Percentiles rank a stretch among this genome's conserved stretches.
These are phyloP conservation scores for Andrena marginata DNA, from an alignment of 2,888 invertebrate species.

Conservation along the genomic window DNA sequence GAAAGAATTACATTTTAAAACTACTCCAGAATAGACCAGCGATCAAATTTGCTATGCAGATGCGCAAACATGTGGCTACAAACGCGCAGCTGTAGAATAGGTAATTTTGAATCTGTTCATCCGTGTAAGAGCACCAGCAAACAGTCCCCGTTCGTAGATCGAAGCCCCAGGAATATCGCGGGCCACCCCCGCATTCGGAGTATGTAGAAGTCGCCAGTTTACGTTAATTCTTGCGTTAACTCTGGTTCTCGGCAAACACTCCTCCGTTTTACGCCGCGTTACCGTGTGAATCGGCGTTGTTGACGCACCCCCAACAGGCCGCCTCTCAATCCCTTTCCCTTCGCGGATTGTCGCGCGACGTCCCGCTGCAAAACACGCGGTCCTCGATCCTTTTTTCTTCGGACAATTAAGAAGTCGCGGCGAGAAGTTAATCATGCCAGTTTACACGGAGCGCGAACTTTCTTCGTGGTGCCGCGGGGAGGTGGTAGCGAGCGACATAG, in stretches of 20 bases:
- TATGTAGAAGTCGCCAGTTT: background rate
- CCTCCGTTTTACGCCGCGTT: constrained; percentile 9
- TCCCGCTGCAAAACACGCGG: constrained; percentile 34
- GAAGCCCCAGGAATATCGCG: too few species aligned
- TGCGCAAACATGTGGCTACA: too few species aligned
- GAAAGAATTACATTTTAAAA: too few species aligned
- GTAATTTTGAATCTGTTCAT: too few species aligned
- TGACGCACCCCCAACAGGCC: constrained; percentile 27
- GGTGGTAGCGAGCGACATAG: background rate
- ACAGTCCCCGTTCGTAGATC: too few species aligned
- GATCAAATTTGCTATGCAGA: too few species aligned
- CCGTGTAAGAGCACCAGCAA: too few species aligned
- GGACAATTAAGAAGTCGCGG: constrained; percentile 60
- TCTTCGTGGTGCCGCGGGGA: constrained; percentile 6
- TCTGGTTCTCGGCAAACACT: constrained; percentile 27
- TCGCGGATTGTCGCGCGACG: background rate
- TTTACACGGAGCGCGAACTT: constrained; percentile 55
- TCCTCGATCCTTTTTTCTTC: constrained; percentile 54
- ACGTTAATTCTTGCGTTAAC: constrained; percentile 10
- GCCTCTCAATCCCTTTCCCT: constrained; percentile 19
- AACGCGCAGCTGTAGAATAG: too few species aligned
- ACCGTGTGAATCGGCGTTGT: constrained; percentile 39
- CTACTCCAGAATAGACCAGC: too few species aligned
- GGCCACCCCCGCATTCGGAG: too few species aligned
- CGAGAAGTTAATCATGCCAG: constrained; percentile 63